A percentile compares a stretch with the other conserved stretches of the same genome.
These are phyloP conservation scores for Tamias sibiricus DNA, from an alignment of 2,113 vertebrate genomes.

Conservation along the genomic window DNA sequence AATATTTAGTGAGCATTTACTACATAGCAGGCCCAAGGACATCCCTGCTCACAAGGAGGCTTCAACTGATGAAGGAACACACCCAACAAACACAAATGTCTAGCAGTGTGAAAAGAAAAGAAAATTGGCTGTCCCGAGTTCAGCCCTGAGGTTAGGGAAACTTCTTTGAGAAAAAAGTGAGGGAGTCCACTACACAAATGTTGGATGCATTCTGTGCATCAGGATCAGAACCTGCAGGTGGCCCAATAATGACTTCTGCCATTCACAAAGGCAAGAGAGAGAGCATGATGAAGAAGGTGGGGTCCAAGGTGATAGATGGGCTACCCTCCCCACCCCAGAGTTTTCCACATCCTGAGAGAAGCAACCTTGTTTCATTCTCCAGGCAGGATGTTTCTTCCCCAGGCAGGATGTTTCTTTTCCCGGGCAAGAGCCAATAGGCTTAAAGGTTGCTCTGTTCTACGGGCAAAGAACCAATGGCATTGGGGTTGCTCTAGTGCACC, in stretches of 20 bases:
- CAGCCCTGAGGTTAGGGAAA: too few species aligned
- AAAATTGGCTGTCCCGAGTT: background rate
- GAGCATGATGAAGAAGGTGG: background rate
- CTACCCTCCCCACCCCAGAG: too few species aligned
- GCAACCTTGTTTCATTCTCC: too few species aligned
- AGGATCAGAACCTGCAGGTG: background rate
- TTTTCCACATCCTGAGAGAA: too few species aligned
- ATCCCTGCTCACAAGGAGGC: fast-evolving
- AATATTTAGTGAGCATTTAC: background rate
- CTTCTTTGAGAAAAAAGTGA: background rate
- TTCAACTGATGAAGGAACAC: background rate
- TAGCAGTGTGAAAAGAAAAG: fast-evolving
- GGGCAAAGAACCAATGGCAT: too few species aligned
- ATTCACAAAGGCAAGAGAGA: background rate
- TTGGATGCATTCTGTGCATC: fast-evolving
- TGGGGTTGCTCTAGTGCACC: too few species aligned
- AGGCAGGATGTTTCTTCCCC: too few species aligned
- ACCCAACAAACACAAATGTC: fast-evolving
- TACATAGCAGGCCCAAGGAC: background rate
- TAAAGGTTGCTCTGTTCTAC: too few species aligned
- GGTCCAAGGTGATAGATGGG: too few species aligned
- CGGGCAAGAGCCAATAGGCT: too few species aligned
- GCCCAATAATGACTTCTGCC: background rate
- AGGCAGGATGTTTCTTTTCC: too few species aligned
- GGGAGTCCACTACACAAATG: background rate